Conservation (phyloP, 2,113 vertebrate species). For the Indicator maculatus region DNA sequence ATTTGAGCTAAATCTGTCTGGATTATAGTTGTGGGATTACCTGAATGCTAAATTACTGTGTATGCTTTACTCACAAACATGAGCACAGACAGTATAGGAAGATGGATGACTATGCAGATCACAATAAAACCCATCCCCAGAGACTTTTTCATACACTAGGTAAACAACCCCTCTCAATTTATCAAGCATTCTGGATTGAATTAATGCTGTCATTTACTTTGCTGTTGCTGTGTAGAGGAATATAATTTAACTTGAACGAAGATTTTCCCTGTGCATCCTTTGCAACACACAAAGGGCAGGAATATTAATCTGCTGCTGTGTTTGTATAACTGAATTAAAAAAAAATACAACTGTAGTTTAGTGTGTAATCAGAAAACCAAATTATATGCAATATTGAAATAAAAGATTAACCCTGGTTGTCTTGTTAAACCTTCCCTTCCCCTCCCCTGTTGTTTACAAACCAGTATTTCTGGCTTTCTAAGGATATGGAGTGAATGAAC, state of each 20-base stretch:
- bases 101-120: constrained; percentile 62
- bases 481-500: constrained; percentile 42
- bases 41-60: constrained; percentile 62
- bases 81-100: constrained; percentile 33
- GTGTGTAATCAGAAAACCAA: not conserved
- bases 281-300: not conserved
- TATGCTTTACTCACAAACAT: constrained; percentile 55
- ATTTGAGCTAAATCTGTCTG: constrained; percentile 69
- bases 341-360: constrained; percentile 10
- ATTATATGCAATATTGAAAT: not conserved
- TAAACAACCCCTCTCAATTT: constrained; percentile 57
- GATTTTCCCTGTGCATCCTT: not conserved
- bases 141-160: constrained; percentile 14
- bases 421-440: constrained; percentile 1
- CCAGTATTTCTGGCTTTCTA: constrained; percentile 15
- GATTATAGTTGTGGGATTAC: constrained; percentile 71
- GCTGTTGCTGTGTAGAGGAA: constrained; percentile 24
- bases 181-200: constrained; percentile 33
- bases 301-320: not conserved
- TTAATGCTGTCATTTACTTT: constrained; percentile 39
- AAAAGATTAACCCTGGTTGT: constrained; percentile 18
- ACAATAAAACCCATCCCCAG: constrained; percentile 27
- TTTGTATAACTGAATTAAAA: constrained; percentile 6
- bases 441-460: constrained; percentile 41
- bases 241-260: not conserved